These are phyloP conservation scores for Axis porcinus DNA, from an alignment of 2,113 vertebrate genomes.

Conservation along the genomic window DNA sequence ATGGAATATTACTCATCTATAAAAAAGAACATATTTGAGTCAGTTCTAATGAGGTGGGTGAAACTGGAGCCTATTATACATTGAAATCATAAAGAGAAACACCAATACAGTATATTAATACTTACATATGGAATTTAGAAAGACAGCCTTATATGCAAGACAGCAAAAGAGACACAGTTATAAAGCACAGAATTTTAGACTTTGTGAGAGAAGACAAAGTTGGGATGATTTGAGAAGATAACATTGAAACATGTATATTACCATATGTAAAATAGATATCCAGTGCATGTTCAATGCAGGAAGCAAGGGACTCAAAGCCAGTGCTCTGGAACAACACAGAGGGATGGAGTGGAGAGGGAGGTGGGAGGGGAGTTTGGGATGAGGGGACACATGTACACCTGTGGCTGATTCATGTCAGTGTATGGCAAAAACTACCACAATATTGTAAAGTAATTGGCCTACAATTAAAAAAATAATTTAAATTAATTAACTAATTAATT, in stretches of 20 bases:
- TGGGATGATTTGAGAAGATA: neutral
- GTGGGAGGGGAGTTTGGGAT: neutral
- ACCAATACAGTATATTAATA: neutral
- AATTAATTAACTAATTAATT: neutral
- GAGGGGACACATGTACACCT: neutral
- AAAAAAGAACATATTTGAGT: neutral
- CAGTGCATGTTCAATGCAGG: neutral
- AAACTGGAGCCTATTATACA: neutral
- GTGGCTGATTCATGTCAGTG: neutral
- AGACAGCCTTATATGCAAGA: neutral
- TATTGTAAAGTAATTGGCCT: neutral
- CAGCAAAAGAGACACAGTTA: neutral
- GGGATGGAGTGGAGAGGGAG: neutral
- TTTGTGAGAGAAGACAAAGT: neutral
- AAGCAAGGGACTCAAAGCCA: neutral
- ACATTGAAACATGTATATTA: neutral
- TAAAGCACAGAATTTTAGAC: neutral
- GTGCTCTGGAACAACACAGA: neutral
- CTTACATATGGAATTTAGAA: neutral
- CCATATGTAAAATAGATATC: neutral
- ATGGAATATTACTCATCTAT: neutral
- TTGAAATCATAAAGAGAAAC: neutral
- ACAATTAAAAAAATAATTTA: neutral
- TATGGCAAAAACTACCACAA: neutral
- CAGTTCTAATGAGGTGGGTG: neutral